Evolutionary conservation across 2,113 vertebrate genomes (phyloP).

Genomic region (Sarotherodon lohbergeri): DNA sequence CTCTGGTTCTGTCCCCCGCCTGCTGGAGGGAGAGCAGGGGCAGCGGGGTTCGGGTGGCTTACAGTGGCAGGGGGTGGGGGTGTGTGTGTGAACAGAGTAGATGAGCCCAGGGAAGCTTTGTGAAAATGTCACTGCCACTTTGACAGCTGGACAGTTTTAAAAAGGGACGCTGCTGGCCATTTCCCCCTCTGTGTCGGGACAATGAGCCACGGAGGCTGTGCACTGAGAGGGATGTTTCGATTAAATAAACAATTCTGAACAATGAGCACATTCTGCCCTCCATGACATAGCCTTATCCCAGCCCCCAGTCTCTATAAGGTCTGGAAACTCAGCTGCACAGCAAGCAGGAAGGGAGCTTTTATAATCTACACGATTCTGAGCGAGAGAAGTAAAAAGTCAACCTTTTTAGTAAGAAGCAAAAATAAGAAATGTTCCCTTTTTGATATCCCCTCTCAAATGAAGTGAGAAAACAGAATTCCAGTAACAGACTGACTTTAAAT

Average conservation of each 20-base stretch:
- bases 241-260: slow-evolving; percentile 77
- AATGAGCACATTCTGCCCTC: slow-evolving; percentile 73
- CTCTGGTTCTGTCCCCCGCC: not conserved
- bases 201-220: slow-evolving; percentile 49
- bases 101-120: slow-evolving; percentile 68
- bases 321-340: slow-evolving; percentile 12
- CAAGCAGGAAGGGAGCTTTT: not conserved
- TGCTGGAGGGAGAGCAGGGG: not conserved
- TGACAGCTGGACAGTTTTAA: slow-evolving; percentile 81
- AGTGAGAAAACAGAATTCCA: not conserved
- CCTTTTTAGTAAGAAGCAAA: not conserved
- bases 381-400: not conserved
- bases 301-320: slow-evolving; percentile 17
- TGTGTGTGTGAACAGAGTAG: slow-evolving; percentile 34
- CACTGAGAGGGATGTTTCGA: slow-evolving; percentile 62
- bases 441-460: not conserved
- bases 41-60: not conserved
- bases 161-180: slow-evolving; percentile 68
- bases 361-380: not conserved
- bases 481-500: not conserved
- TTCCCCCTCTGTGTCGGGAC: slow-evolving; percentile 68
- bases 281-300: slow-evolving; percentile 55
- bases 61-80: slow-evolving; percentile 20
- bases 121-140: slow-evolving; percentile 78
- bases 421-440: not conserved